These are phyloP conservation scores for Helicoverpa zea DNA, from an alignment of 1,140 invertebrate genomes.

Conservation along the genomic window DNA sequence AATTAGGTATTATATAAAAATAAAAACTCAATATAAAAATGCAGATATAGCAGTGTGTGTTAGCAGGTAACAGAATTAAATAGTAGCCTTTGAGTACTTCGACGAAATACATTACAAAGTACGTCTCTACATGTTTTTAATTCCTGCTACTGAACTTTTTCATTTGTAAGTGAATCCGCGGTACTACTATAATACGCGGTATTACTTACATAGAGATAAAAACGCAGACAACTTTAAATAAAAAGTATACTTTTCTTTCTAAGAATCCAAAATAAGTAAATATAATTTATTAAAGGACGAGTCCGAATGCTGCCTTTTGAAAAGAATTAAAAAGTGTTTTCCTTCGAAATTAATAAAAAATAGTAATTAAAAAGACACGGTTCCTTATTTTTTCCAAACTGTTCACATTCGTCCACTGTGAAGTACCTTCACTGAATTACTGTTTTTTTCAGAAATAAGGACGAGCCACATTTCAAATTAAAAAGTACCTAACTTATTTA, in stretches of 20 bases:
- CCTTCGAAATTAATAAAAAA: background rate
- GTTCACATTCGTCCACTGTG: background rate
- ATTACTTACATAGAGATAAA: background rate
- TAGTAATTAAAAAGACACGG: conserved; percentile 13
- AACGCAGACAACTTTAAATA: background rate
- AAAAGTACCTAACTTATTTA: background rate
- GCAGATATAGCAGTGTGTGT: no score
- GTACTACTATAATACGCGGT: background rate
- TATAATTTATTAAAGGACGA: background rate
- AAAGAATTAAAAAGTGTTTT: background rate
- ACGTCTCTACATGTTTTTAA: no score
- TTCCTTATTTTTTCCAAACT: conserved; percentile 25
- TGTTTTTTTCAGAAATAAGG: background rate
- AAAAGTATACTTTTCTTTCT: background rate
- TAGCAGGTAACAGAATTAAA: no score
- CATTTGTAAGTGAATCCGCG: no score
- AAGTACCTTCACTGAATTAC: background rate
- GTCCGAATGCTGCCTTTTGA: background rate
- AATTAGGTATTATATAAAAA: no score
- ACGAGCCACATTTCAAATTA: conserved; percentile 1
- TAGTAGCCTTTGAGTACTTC: no score
- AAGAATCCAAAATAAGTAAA: background rate
- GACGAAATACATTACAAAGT: no score
- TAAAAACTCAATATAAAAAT: no score
- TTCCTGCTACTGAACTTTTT: no score